phyloP scores from a whole-genome alignment of 2,797 vertebrate genomes.

The Tangara arthus region DNA sequence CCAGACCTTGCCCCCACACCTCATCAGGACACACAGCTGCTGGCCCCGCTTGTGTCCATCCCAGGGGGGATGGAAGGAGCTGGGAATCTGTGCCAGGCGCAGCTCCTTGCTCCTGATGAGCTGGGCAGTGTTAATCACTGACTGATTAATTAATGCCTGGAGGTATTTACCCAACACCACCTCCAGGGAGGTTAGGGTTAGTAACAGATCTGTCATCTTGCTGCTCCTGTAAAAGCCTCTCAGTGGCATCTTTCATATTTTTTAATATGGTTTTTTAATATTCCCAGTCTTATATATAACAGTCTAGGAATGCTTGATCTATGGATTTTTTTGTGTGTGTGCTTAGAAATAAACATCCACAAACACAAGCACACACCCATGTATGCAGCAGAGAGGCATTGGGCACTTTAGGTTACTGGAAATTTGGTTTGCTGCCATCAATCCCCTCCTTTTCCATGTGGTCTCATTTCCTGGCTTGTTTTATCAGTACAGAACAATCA shows the following conservation, averaged over 20 bases:
- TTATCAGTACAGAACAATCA: not conserved
- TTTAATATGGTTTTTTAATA: not conserved
- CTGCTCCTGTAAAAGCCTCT: not conserved
- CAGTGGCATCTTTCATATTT: not conserved
- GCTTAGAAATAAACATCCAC: not conserved
- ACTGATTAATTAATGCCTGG: not conserved
- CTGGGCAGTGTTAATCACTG: not conserved
- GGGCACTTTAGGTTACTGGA: not conserved
- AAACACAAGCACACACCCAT: rapidly evolving
- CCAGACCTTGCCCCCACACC: not conserved
- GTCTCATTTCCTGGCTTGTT: not conserved
- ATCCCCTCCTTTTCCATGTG: not conserved
- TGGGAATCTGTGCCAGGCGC: not conserved
- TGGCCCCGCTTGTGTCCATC: not conserved
- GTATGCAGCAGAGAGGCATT: rapidly evolving
- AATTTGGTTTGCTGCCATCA: not conserved
- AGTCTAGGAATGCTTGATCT: not conserved
- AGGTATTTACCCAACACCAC: not conserved
- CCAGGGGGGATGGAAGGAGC: not conserved
- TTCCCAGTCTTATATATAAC: rapidly evolving
- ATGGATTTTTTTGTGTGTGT: not conserved
- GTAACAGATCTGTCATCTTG: not conserved
- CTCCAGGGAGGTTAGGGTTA: not conserved
- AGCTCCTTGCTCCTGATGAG: not conserved
- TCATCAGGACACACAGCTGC: not conserved